These are phyloP conservation scores for Mongoloraphidia duomilia DNA, from an alignment of 2,888 invertebrate genomes.

Conservation along the genomic window DNA sequence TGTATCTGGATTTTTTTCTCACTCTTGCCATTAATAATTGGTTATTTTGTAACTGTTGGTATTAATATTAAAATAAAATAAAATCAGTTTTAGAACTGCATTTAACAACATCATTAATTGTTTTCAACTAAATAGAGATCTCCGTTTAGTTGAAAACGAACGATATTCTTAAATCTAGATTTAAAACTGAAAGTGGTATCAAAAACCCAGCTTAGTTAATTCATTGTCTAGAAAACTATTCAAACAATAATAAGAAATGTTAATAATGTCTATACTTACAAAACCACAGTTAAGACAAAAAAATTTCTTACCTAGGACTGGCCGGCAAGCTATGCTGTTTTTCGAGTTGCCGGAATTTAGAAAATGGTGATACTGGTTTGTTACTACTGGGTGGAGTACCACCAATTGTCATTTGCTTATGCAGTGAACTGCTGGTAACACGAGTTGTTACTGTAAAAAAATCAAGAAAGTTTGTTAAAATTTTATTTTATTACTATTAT, in stretches of 20 bases:
- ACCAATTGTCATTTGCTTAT: no score
- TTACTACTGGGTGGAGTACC: no score
- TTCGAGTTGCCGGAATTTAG: slow-evolving; percentile 84
- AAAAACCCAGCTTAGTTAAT: background rate
- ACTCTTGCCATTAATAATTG: no score
- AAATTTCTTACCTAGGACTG: slow-evolving; percentile 55
- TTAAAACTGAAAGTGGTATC: background rate
- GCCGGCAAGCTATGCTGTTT: slow-evolving; percentile 62
- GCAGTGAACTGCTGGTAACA: no score
- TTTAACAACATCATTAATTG: background rate
- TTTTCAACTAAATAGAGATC: background rate
- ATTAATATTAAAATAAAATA: no score
- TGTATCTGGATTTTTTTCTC: no score
- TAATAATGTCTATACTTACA: background rate
- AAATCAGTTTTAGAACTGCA: no score
- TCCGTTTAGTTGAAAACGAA: background rate
- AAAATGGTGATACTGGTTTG: slow-evolving; percentile 72
- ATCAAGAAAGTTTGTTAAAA: no score
- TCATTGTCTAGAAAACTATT: background rate
- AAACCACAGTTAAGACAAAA: background rate
- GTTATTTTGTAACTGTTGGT: no score
- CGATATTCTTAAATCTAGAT: background rate
- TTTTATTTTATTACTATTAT: no score
- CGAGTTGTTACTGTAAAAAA: no score
- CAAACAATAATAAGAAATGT: background rate